phyloP scores from a whole-genome alignment of 2,113 vertebrate genomes.

The Carassius carassius region DNA sequence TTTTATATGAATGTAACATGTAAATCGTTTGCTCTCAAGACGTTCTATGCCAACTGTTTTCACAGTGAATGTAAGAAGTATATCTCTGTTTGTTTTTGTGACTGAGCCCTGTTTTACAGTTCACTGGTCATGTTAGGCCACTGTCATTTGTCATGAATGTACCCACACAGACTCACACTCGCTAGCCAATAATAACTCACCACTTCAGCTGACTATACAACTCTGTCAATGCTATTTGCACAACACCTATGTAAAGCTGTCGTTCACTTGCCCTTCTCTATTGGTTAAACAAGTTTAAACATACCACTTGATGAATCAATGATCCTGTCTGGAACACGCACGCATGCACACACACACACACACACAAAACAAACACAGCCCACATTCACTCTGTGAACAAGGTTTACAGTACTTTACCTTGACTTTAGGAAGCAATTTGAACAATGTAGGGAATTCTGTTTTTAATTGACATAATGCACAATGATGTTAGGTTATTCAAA shows the following conservation, averaged over 20 bases:
- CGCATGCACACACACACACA: neutral
- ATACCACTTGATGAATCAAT: constrained; percentile 6
- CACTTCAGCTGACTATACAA: constrained; percentile 29
- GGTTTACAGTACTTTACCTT: neutral
- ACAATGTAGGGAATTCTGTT: neutral
- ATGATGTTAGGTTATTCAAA: neutral
- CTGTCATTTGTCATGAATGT: neutral
- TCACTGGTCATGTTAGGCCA: constrained; percentile 19
- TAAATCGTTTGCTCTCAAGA: constrained; percentile 5
- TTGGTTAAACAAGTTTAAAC: neutral
- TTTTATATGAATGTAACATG: neutral
- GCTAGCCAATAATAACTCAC: constrained; percentile 35
- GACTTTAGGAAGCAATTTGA: neutral
- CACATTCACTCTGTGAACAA: neutral
- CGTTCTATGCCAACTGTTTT: neutral
- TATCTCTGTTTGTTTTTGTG: constrained; percentile 34
- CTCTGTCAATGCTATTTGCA: constrained; percentile 13
- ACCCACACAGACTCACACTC: neutral
- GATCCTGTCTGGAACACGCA: neutral
- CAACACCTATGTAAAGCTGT: neutral
- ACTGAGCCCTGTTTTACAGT: constrained; percentile 18
- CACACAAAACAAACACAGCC: constrained; percentile 6
- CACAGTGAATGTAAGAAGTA: neutral
- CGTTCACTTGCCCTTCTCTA: constrained; percentile 10
- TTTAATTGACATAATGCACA: neutral